phyloP scores from a whole-genome alignment of 2,888 invertebrate species.

The Hemistola chrysoprasaria region DNA sequence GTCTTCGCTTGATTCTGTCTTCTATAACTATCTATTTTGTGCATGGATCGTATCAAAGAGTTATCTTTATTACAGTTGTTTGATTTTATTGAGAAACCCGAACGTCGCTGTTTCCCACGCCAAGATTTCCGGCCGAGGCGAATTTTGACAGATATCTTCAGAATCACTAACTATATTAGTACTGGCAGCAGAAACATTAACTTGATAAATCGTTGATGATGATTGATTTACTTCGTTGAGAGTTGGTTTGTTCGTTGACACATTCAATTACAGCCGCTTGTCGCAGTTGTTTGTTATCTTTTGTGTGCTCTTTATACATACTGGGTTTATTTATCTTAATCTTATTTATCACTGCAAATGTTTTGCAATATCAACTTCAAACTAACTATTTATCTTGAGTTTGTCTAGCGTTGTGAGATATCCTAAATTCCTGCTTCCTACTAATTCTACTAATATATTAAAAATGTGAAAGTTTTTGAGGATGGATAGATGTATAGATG shows the following conservation, averaged over 20 bases:
- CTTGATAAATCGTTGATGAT: constrained; percentile 33
- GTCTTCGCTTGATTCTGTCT: no score
- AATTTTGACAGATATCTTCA: constrained; percentile 79
- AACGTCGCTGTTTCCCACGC: constrained; percentile 71
- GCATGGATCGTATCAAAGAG: constrained; percentile 47
- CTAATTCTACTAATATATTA: no score
- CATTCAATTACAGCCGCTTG: constrained; percentile 10
- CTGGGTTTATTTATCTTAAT: constrained; percentile 3
- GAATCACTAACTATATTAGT: constrained; percentile 63
- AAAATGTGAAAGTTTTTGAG: no score
- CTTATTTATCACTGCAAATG: constrained; percentile 3
- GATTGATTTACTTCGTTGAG: constrained; percentile 31
- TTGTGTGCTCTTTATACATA: constrained; percentile 5
- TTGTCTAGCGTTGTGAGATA: no score
- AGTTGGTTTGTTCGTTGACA: constrained; percentile 4
- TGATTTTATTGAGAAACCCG: constrained; percentile 77
- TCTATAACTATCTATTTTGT: no score
- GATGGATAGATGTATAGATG: no score
- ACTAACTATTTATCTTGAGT: background rate
- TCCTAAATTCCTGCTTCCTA: no score
- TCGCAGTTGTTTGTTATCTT: constrained; percentile 6
- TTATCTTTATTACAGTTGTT: constrained; percentile 57
- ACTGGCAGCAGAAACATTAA: constrained; percentile 52
- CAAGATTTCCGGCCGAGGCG: constrained; percentile 74
- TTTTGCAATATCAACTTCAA: background rate